phyloP scores from a whole-genome alignment of 1,140 invertebrate genomes.

The Liolophura sinensis region DNA sequence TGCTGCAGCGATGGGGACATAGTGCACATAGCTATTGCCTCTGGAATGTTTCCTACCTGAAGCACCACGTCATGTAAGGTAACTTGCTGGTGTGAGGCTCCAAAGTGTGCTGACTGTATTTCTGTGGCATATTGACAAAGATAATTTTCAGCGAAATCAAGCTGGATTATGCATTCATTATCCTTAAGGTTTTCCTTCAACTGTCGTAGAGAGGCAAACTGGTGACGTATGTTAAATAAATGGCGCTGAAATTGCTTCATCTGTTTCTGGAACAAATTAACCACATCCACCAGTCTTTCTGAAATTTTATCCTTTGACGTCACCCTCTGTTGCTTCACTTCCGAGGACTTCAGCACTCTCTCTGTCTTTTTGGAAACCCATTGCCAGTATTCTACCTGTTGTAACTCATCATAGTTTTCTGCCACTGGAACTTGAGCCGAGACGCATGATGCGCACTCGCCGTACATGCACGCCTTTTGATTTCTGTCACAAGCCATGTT shows the following conservation, averaged over 20 bases:
- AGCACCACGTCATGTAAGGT: no score
- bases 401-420: neutral
- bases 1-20: no score
- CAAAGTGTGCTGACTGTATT: conserved; percentile 27
- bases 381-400: conserved; percentile 1
- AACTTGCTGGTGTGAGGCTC: no score
- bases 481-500: conserved; percentile 6
- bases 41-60: no score
- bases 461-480: conserved; percentile 14
- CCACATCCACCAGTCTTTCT: no score
- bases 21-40: no score
- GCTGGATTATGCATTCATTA: conserved; percentile 12
- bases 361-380: conserved; percentile 9
- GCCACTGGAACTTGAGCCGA: no score
- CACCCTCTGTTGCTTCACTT: neutral
- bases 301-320: conserved; percentile 1
- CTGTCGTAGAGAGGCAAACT: no score
- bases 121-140: conserved; percentile 16
- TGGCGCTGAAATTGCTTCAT: no score
- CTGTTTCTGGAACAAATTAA: no score
- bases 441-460: conserved; percentile 6
- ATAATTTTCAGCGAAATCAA: conserved; percentile 26
- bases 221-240: no score
- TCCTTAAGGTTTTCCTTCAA: no score
- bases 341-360: conserved; percentile 6